These are phyloP conservation scores for Drosophila nikananu DNA, from an alignment of 1,140 invertebrate genomes.

Conservation along the genomic window DNA sequence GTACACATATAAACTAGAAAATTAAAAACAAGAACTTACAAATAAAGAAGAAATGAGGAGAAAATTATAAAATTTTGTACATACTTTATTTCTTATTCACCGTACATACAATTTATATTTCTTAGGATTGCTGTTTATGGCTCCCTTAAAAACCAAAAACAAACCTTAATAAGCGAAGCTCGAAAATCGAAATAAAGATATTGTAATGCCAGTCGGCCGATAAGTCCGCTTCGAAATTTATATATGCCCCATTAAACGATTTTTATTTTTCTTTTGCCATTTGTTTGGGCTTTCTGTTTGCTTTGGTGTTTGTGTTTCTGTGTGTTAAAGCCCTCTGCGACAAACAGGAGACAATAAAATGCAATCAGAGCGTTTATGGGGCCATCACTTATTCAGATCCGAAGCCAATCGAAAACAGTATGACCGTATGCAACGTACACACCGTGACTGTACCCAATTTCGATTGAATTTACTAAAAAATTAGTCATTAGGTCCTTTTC, in stretches of 20 bases:
- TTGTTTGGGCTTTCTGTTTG: slow-evolving; percentile 34
- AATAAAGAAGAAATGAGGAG: neutral
- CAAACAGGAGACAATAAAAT: slow-evolving; percentile 52
- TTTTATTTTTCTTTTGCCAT: slow-evolving; percentile 13
- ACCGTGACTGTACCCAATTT: neutral
- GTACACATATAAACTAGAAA: neutral
- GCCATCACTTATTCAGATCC: slow-evolving; percentile 21
- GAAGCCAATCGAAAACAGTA: slow-evolving; percentile 28
- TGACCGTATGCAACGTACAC: slow-evolving; percentile 10
- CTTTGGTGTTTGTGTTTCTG: slow-evolving; percentile 10
- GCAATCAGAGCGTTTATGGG: slow-evolving; percentile 54
- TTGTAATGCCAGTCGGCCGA: slow-evolving; percentile 43
- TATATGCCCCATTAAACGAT: slow-evolving; percentile 43
- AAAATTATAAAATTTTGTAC: neutral
- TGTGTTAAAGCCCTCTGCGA: slow-evolving; percentile 18
- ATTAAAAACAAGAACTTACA: neutral
- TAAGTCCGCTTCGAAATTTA: slow-evolving; percentile 41
- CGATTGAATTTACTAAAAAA: neutral
- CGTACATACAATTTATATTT: neutral
- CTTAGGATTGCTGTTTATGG: slow-evolving; percentile 15
- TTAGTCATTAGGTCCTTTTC: slow-evolving; percentile 16
- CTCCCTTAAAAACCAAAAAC: slow-evolving; percentile 12
- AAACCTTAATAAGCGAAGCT: slow-evolving; percentile 17
- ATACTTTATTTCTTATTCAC: neutral
- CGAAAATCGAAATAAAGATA: slow-evolving; percentile 46